phyloP scores from a whole-genome alignment of 2,888 invertebrate species.

The Scaptomyza reducta region DNA sequence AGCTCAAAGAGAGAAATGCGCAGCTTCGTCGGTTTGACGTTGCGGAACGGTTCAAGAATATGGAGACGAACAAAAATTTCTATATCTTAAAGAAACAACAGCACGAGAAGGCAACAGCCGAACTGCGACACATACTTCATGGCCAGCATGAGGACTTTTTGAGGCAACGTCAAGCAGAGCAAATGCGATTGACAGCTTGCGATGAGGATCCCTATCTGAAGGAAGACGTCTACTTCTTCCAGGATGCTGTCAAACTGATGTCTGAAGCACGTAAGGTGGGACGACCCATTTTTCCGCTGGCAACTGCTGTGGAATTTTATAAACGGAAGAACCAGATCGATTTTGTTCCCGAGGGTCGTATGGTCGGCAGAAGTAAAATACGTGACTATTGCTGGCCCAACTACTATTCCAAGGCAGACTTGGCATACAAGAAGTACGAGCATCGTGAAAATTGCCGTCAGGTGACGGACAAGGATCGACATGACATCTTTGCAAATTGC shows the following conservation, averaged over 20 bases:
- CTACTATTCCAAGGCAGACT: conserved; percentile 55
- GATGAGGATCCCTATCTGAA: conserved; percentile 44
- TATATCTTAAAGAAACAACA: not conserved
- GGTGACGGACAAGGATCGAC: conserved; percentile 34
- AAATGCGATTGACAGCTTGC: conserved; percentile 39
- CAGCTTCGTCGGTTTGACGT: conserved; percentile 51
- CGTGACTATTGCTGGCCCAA: conserved; percentile 67
- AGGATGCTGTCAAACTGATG: conserved; percentile 75
- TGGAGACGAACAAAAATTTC: conserved; percentile 43
- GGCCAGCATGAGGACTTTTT: conserved; percentile 46
- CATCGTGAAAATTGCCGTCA: conserved; percentile 54
- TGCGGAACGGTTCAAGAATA: conserved; percentile 52
- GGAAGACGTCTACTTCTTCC: conserved; percentile 81
- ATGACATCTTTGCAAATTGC: conserved; percentile 47
- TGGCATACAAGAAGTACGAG: conserved; percentile 57
- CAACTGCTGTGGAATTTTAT: conserved; percentile 75
- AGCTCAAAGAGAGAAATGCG: conserved; percentile 5
- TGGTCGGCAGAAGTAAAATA: conserved; percentile 36
- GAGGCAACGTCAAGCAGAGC: conserved; percentile 26
- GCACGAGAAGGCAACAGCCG: conserved; percentile 2
- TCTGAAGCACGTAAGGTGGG: conserved; percentile 73
- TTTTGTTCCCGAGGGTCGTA: conserved; percentile 18
- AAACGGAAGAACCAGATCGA: conserved; percentile 65
- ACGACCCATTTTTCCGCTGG: conserved; percentile 79
- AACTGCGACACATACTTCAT: conserved; percentile 24